Evolutionary conservation across 2,888 invertebrate genomes (phyloP).

Genomic region (Heliconius cydno): DNA sequence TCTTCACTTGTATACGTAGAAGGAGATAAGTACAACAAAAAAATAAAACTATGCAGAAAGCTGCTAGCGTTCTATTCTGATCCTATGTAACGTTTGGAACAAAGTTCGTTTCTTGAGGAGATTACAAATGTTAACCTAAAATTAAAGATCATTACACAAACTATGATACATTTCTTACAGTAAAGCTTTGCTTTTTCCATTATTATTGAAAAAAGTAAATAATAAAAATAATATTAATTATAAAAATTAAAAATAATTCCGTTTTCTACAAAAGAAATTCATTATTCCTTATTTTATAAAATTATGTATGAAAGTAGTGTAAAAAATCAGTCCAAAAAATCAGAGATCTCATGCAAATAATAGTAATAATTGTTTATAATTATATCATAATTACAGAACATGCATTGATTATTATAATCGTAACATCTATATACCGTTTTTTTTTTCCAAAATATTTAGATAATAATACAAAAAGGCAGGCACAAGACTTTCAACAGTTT

Average conservation of each 20-base stretch:
- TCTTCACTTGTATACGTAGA: neutral
- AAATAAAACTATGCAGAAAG: neutral
- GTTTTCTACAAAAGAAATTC: neutral
- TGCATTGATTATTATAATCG: constrained; percentile 6
- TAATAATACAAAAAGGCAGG: constrained; percentile 7
- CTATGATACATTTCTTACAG: constrained; percentile 25
- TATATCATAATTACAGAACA: constrained; percentile 47
- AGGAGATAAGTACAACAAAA: neutral
- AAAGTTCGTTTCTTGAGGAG: neutral
- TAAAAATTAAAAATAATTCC: neutral
- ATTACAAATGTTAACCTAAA: neutral
- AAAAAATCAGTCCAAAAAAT: constrained; percentile 73
- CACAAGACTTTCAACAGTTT: constrained; percentile 3
- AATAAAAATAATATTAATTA: neutral
- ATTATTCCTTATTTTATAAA: constrained; percentile 2
- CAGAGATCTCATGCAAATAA: constrained; percentile 59
- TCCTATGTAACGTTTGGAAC: neutral
- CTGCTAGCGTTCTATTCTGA: neutral
- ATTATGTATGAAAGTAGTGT: constrained; percentile 25
- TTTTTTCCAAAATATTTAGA: neutral
- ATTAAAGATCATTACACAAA: constrained; percentile 15
- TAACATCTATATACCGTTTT: neutral
- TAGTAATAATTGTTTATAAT: constrained; percentile 3
- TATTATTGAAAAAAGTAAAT: constrained; percentile 14
- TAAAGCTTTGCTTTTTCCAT: constrained; percentile 26